Evolutionary conservation across 1,140 invertebrate species (phyloP), one percentile per base, ranked within the genome.

Genomic region (Phymorhynchus buccinoides): DNA sequence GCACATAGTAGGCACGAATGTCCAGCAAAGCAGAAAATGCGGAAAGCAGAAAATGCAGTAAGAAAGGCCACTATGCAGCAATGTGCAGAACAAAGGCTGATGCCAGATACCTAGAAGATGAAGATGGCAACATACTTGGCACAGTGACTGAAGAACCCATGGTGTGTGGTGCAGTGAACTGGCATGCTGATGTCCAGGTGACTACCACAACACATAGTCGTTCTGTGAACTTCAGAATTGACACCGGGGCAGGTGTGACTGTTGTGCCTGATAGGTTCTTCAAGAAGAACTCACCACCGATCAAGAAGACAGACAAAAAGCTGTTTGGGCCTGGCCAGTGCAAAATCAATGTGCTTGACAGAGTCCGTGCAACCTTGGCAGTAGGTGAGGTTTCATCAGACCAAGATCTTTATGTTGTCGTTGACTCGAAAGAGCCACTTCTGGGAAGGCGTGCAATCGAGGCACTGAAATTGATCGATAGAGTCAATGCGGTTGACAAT

Each of bases 171-270:
- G 16, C 62, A 18, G n/a, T 18, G 30, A 80, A n/a, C n/a, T n/a
- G n/a, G n/a, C n/a, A n/a, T n/a, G n/a, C n/a, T n/a, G n/a, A n/a
- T n/a, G n/a, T n/a, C 4, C 44, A 32, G 41, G 78, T 73, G 84
- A 56, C 3, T 9, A 37, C 79, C 30, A 66, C 2, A 48, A 32
- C 75, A 30, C 27, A 78, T 12, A n/a, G 73, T 16, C 52, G 32
- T n/a, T 35, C 37, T 42, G 62, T 42, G 22, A 41, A 73, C 48
- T 80, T 86, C n/a, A 83, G 78, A 66, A 44, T 79, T 3, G 81
- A 83, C 42, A 86, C 85, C 18, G 85, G 85, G 52, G 81, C 85
- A 14, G 73, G 84, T 52, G 81, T 78, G 30, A 83, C 37, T 27
- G 85, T 86, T 9, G 39, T 85, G 6, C 44, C 77, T 30, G 27